Conservation (phyloP, 2,113 vertebrate genomes). For the Myiopsitta monachus region DNA sequence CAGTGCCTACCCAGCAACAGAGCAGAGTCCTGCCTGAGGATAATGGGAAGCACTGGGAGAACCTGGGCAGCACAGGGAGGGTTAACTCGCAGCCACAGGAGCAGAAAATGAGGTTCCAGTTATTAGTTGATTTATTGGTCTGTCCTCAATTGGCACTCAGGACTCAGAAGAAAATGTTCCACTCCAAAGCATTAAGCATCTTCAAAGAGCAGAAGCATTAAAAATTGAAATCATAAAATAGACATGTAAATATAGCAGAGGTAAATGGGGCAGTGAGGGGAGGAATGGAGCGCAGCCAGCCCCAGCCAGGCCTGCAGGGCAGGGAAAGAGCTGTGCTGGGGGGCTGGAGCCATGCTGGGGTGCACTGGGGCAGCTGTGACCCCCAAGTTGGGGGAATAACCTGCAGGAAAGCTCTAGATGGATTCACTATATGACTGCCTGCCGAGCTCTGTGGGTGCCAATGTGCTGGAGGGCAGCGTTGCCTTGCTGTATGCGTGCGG, state of each 20-base stretch:
- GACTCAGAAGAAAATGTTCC: constrained; percentile 83
- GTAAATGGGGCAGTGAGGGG: constrained; percentile 34
- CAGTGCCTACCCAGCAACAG: too few relatives aligned
- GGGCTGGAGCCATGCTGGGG: neutral
- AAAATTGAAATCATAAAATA: constrained; percentile 85
- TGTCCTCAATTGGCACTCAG: constrained; percentile 76
- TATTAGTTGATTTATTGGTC: constrained; percentile 83
- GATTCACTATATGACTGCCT: neutral
- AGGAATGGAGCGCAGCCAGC: neutral
- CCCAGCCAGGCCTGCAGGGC: neutral
- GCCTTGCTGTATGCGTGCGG: neutral
- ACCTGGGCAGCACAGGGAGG: neutral
- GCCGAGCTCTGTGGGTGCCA: accelerated
- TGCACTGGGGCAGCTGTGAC: neutral
- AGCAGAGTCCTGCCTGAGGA: neutral
- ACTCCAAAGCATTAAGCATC: constrained; percentile 82
- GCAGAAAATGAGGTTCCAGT: constrained; percentile 81
- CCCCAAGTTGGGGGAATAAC: neutral
- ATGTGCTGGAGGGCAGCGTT: neutral
- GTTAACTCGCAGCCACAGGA: constrained; percentile 65
- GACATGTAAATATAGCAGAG: constrained; percentile 80
- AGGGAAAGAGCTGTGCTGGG: neutral
- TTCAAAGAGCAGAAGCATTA: constrained; percentile 84
- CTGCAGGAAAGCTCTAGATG: neutral
- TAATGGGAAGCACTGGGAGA: neutral